These are phyloP conservation scores for Anthonomus grandis DNA, from an alignment of 1,140 invertebrate species.

Conservation along the genomic window DNA sequence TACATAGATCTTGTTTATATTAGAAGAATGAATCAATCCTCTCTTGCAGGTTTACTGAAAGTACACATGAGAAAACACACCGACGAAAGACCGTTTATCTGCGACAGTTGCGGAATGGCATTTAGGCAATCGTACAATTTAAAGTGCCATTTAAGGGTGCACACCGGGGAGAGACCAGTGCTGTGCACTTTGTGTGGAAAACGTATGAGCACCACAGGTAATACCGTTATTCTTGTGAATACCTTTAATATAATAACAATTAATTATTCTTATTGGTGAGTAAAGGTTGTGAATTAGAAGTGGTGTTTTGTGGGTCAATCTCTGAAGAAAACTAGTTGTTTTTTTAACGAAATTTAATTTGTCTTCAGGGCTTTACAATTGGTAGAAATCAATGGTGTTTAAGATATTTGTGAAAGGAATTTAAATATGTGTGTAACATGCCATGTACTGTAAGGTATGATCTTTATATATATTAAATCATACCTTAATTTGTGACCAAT, in stretches of 20 bases:
- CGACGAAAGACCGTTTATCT: constrained; percentile 40
- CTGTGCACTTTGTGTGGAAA: constrained; percentile 67
- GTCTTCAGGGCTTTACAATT: too few relatives aligned
- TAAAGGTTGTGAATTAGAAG: too few relatives aligned
- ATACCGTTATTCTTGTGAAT: not conserved
- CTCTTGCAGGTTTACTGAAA: constrained; percentile 20
- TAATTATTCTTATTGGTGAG: not conserved
- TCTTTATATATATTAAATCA: too few relatives aligned
- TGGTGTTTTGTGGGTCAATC: too few relatives aligned
- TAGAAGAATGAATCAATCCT: not conserved
- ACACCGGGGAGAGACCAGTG: constrained; percentile 67
- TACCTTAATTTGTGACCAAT: too few relatives aligned
- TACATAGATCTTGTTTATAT: too few relatives aligned
- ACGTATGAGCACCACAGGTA: constrained; percentile 27
- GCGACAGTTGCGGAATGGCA: constrained; percentile 42
- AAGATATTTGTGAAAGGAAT: too few relatives aligned
- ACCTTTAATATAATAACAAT: not conserved
- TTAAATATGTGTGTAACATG: too few relatives aligned
- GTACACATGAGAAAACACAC: constrained; percentile 44
- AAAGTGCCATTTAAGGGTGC: constrained; percentile 47
- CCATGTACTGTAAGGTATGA: too few relatives aligned
- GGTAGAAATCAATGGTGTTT: too few relatives aligned
- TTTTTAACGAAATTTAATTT: too few relatives aligned
- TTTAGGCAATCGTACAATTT: constrained; percentile 43
- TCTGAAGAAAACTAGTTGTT: too few relatives aligned